Evolutionary conservation across 1,140 invertebrate species (phyloP).

Genomic region (Cotesia glomerata): DNA sequence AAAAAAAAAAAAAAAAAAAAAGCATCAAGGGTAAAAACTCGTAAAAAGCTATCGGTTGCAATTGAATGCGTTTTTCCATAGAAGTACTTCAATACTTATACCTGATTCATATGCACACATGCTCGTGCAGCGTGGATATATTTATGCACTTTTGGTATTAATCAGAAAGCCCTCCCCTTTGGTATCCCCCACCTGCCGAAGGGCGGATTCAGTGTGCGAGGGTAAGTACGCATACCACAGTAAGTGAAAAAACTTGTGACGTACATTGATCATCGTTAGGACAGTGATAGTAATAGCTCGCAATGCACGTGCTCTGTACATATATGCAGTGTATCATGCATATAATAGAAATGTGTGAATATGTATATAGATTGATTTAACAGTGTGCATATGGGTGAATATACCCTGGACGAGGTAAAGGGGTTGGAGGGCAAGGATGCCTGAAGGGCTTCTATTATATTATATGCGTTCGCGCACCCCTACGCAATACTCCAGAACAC

Average conservation of each 20-base stretch:
- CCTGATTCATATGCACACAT: neutral
- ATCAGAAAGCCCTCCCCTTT: slow-evolving; percentile 38
- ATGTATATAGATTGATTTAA: neutral
- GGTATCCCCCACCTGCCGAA: slow-evolving; percentile 48
- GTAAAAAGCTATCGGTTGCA: neutral
- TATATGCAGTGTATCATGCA: slow-evolving; percentile 19
- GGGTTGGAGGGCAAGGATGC: slow-evolving; percentile 36
- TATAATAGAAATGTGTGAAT: neutral
- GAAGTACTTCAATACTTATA: neutral
- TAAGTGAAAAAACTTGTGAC: neutral
- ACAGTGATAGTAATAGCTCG: slow-evolving; percentile 25
- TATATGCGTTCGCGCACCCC: slow-evolving; percentile 49
- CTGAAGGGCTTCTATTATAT: slow-evolving; percentile 59
- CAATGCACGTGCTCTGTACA: slow-evolving; percentile 41
- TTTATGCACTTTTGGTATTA: slow-evolving; percentile 58
- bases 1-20: neutral
- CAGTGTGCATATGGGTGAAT: neutral
- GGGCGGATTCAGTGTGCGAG: slow-evolving; percentile 53
- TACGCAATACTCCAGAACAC: slow-evolving; percentile 7
- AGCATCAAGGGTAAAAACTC: neutral
- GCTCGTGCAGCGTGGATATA: slow-evolving; percentile 40
- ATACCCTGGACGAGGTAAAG: neutral
- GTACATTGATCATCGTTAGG: neutral
- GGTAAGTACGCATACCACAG: slow-evolving; percentile 36
- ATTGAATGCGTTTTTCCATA: neutral